Evolutionary conservation across 2,797 vertebrate species (phyloP).

Genomic region (Lophura swinhoii): DNA sequence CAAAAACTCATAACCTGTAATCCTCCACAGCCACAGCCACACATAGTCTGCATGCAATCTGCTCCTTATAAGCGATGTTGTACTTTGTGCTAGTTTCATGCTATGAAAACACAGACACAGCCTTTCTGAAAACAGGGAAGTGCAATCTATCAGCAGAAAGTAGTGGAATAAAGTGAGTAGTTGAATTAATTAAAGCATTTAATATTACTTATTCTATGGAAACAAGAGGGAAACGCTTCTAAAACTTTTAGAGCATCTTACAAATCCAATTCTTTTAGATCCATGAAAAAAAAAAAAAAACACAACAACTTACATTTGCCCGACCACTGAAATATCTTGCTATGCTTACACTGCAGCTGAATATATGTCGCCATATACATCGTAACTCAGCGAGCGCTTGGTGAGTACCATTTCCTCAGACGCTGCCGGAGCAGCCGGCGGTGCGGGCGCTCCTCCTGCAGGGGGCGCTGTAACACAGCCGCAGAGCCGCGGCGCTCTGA

Average conservation of each 20-base stretch:
- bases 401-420: fast-evolving
- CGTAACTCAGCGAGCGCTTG: no score
- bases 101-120: background rate
- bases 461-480: slow-evolving; percentile 73
- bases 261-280: background rate
- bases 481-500: background rate
- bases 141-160: background rate
- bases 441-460: slow-evolving; percentile 18
- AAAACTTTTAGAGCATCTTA: background rate
- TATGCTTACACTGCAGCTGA: background rate
- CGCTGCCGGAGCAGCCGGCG: fast-evolving
- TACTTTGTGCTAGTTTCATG: background rate
- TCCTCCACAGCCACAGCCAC: fast-evolving
- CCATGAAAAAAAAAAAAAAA: no score
- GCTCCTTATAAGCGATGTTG: background rate
- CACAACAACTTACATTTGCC: background rate
- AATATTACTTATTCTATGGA: background rate
- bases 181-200: background rate
- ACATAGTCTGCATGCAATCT: background rate
- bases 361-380: fast-evolving
- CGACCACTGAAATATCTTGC: background rate
- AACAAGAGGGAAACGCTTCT: background rate
- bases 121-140: background rate
- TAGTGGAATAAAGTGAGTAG: fast-evolving
- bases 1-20: background rate